Conservation (phyloP, 2,113 vertebrate genomes). For the Willisornis vidua region DNA sequence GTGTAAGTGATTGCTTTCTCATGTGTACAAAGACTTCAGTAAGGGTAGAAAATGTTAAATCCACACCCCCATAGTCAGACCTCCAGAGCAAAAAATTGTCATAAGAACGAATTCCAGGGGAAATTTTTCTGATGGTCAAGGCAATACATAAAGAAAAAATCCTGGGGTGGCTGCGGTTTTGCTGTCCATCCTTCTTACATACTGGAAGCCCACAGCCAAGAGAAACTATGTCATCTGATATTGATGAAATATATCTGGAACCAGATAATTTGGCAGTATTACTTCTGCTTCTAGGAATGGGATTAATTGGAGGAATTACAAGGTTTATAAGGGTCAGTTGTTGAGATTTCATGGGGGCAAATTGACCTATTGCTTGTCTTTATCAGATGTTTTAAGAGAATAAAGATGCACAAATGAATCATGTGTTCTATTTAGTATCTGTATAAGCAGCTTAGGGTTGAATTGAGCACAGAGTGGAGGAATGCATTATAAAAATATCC, state of each 20-base stretch:
- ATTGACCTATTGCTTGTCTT: slow-evolving; percentile 21
- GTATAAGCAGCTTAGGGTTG: not conserved
- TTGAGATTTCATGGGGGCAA: not conserved
- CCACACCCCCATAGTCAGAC: accelerated
- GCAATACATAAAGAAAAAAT: not conserved
- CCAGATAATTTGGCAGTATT: not conserved
- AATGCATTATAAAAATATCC: not conserved
- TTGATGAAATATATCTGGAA: slow-evolving; percentile 1
- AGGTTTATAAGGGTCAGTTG: not conserved
- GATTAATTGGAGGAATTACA: slow-evolving; percentile 14
- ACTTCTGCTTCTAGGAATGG: not conserved
- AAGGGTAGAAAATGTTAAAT: slow-evolving; percentile 32
- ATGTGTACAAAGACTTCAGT: not conserved
- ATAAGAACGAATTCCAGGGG: slow-evolving; percentile 9
- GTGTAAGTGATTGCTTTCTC: not conserved
- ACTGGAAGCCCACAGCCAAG: not conserved
- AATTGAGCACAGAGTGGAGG: not conserved
- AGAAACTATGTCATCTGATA: not conserved
- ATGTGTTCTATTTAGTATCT: not conserved
- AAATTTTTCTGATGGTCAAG: not conserved
- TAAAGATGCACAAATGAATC: not conserved
- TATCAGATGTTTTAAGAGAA: slow-evolving; percentile 24
- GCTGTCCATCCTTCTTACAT: not conserved
- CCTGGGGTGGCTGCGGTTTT: not conserved
- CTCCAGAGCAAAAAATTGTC: not conserved